Evolutionary conservation across 2,113 vertebrate genomes (phyloP).

Genomic region (Puma concolor): DNA sequence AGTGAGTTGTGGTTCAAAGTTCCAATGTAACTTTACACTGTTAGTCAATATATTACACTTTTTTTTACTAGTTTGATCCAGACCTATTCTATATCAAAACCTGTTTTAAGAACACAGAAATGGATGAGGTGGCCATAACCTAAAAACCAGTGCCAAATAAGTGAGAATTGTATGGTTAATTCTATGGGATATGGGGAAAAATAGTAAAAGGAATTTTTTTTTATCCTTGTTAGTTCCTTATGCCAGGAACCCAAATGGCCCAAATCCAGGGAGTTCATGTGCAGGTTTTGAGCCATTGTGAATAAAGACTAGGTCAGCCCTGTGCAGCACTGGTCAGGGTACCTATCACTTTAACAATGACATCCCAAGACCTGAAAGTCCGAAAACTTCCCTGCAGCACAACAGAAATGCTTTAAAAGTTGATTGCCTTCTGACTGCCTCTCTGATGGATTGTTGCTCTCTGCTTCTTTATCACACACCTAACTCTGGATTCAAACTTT

Average conservation of each 20-base stretch:
- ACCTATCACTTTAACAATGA: neutral
- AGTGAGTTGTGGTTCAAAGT: neutral
- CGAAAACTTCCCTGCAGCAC: neutral
- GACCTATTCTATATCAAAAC: neutral
- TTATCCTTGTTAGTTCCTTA: neutral
- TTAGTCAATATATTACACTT: neutral
- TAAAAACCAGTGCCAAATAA: neutral
- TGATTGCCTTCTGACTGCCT: slow-evolving; percentile 40
- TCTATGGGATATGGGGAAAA: neutral
- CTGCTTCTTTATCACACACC: slow-evolving; percentile 20
- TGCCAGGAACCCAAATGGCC: neutral
- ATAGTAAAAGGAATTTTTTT: neutral
- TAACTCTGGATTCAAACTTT: slow-evolving; percentile 42
- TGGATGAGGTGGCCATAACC: neutral
- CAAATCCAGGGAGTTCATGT: neutral
- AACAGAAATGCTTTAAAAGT: slow-evolving; percentile 37
- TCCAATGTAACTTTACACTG: neutral
- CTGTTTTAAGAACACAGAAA: neutral
- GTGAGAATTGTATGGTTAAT: neutral
- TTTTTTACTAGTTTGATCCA: neutral
- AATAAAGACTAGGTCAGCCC: neutral
- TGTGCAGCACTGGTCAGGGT: neutral
- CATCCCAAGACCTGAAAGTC: neutral
- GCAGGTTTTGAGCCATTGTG: neutral
- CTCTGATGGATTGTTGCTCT: slow-evolving; percentile 48